These are phyloP conservation scores for Heptranchias perlo DNA, from an alignment of 2,113 vertebrate genomes.

Conservation along the genomic window DNA sequence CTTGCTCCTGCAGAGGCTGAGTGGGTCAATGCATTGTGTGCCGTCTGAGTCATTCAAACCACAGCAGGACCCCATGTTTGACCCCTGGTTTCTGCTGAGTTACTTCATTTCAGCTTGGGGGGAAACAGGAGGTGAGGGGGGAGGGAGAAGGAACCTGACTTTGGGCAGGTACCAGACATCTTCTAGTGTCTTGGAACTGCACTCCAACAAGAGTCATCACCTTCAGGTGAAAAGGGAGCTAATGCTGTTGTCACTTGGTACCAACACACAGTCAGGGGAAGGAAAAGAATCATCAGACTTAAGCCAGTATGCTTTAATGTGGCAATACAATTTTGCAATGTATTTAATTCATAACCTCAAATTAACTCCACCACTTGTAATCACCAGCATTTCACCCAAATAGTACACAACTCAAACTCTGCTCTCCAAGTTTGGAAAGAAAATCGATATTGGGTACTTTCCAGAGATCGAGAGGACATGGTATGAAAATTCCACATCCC, in stretches of 20 bases:
- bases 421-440: neutral
- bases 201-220: neutral
- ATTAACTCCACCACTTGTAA: neutral
- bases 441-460: neutral
- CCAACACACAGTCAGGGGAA: neutral
- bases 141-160: neutral
- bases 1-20: neutral
- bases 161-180: neutral
- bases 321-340: neutral
- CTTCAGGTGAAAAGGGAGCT: neutral
- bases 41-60: neutral
- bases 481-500: neutral
- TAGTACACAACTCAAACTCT: neutral
- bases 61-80: neutral
- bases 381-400: neutral
- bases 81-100: neutral
- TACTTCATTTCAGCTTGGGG: neutral
- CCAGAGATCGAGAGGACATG: too few species aligned
- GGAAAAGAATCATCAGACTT: neutral
- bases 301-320: neutral
- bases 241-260: neutral
- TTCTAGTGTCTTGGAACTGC: neutral
- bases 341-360: neutral
- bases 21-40: neutral
- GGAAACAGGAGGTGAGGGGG: neutral